Percentiles rank a stretch among this genome's conserved stretches.
These are phyloP conservation scores for Tetragonula carbonaria DNA, from an alignment of 2,888 invertebrate genomes.

Conservation along the genomic window DNA sequence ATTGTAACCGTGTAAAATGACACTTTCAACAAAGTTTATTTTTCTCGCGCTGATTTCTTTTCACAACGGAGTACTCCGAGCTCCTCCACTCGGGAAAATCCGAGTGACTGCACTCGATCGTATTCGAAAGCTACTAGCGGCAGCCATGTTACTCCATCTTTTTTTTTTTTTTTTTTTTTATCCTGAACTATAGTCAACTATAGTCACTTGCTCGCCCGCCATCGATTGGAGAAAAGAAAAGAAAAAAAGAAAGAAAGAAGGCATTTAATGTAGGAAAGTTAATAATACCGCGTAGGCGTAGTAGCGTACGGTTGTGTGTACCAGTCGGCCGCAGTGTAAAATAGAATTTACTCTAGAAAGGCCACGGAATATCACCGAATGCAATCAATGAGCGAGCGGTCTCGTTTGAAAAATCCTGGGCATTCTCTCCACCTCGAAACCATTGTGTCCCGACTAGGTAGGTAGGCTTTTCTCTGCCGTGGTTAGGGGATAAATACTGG, in stretches of 20 bases:
- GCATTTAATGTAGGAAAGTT: constrained; percentile 18
- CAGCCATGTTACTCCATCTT: no score
- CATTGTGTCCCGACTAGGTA: no score
- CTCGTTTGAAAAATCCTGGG: neutral
- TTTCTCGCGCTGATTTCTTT: neutral
- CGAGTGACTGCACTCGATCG: neutral
- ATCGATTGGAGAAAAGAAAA: neutral
- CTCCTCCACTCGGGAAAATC: neutral
- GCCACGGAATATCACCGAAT: constrained; percentile 38
- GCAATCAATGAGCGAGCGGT: constrained; percentile 27
- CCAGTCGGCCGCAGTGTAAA: constrained; percentile 3
- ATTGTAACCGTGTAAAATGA: neutral
- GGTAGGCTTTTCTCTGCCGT: neutral
- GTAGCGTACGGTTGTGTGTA: constrained; percentile 13
- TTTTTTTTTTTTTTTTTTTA: constrained; percentile 1
- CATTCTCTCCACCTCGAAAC: no score
- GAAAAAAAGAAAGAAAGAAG: neutral
- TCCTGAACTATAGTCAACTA: no score
- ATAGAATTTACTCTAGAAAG: constrained; percentile 53
- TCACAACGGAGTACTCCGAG: neutral
- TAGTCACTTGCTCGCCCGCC: no score
- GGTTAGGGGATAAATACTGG: neutral
- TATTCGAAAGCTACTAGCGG: neutral
- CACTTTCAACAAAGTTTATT: neutral
- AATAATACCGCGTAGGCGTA: constrained; percentile 41